Percentiles rank a stretch among this genome's conserved stretches.
phyloP scores from a whole-genome alignment of 2,888 invertebrate species.

The Apamea monoglypha region DNA sequence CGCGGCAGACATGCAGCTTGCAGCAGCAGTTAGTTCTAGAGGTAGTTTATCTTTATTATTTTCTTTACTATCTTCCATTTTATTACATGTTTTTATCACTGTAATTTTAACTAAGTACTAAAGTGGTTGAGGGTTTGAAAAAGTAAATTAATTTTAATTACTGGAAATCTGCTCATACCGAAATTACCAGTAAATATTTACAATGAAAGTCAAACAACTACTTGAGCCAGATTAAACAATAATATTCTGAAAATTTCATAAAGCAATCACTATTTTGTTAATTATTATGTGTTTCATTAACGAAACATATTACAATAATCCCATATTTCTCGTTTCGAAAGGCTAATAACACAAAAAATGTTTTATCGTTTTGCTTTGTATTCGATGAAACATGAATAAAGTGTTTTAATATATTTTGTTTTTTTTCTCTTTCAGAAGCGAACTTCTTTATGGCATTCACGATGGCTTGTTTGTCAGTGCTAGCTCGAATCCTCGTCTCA shows the following conservation, averaged over 20 bases:
- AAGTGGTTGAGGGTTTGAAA: not conserved
- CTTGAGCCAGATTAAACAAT: conserved; percentile 12
- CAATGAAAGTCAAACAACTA: conserved; percentile 9
- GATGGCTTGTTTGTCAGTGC: conserved; percentile 75
- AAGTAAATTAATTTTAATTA: not conserved
- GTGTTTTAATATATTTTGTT: conserved; percentile 18
- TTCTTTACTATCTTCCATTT: not conserved
- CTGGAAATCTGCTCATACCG: not conserved
- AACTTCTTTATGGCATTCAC: conserved; percentile 74
- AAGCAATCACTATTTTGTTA: conserved; percentile 27
- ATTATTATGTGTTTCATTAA: conserved; percentile 35
- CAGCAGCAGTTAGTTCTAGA: conserved; percentile 85
- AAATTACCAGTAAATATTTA: conserved; percentile 14
- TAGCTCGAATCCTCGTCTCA: conserved; percentile 76
- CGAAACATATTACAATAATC: not conserved
- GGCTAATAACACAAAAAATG: not conserved
- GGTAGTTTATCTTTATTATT: conserved; percentile 72
- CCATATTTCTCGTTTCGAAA: conserved; percentile 3
- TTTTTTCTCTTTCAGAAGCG: conserved; percentile 78
- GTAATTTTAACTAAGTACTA: not conserved
- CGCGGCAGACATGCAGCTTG: conserved; percentile 87
- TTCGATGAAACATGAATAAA: conserved; percentile 21
- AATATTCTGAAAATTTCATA: conserved; percentile 14
- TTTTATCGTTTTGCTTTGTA: not conserved
- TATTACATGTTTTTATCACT: not conserved